Percentiles rank a stretch among this genome's conserved stretches.
phyloP scores from a whole-genome alignment of 2,113 vertebrate genomes.

The Poeciliopsis turrubarensis region DNA sequence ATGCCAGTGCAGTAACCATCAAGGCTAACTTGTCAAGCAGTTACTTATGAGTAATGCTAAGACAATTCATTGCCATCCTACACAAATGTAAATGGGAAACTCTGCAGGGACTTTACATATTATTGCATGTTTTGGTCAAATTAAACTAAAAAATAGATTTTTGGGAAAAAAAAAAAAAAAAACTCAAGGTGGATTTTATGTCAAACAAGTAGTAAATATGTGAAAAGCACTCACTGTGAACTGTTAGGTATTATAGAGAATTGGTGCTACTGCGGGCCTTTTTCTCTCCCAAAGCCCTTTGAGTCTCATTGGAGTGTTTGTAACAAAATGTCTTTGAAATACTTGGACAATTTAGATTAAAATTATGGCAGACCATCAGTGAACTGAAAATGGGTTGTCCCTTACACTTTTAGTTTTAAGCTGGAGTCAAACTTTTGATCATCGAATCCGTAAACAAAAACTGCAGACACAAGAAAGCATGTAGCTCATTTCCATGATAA shows the following conservation, averaged over 20 bases:
- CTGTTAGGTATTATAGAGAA: no score
- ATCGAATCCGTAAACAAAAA: background rate
- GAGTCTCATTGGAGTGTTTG: no score
- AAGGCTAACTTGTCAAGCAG: background rate
- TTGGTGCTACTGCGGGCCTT: no score
- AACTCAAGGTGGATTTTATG: background rate
- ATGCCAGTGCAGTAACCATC: background rate
- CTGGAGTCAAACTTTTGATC: no score
- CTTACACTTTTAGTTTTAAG: no score
- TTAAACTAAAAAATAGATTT: background rate
- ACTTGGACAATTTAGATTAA: no score
- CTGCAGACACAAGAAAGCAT: conserved; percentile 9
- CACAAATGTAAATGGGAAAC: background rate
- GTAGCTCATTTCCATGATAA: conserved; percentile 87
- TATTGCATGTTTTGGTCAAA: background rate
- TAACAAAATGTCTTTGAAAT: no score
- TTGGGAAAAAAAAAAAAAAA: no score
- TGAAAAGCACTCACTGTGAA: background rate
- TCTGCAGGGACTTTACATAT: background rate
- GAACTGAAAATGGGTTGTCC: no score
- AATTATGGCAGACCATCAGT: no score
- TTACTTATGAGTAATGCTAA: background rate
- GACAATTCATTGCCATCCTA: background rate
- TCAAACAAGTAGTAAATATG: background rate
- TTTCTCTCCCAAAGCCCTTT: no score